Evolutionary conservation across 2,888 invertebrate genomes (phyloP), one percentile per base, ranked within the genome.

Genomic region (Drosophila monieri): DNA sequence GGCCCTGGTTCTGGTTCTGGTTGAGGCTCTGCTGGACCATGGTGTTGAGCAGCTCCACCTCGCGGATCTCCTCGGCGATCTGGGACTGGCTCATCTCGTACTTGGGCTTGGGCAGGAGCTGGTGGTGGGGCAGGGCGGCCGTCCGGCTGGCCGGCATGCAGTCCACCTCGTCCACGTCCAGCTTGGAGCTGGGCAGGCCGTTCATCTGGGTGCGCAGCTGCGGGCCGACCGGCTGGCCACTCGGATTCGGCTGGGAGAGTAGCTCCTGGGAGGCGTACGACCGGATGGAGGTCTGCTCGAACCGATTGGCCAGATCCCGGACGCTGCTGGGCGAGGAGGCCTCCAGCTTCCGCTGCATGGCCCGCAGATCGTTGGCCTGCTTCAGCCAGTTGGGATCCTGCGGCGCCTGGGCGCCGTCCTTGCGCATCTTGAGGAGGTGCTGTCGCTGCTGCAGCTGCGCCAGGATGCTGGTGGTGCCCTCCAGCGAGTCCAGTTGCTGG

Each of bases 291-390:
- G 52, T 57, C 48, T 71, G 72, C 62, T 97, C 97, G 90, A 97
- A 97, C 86, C 95, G 94, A 0, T 96, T 96, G 0, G 97, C 96
- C 87, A 97, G 93, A 90, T 96, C 96, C 90, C 94, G 94, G 0
- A 97, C 97, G 37, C 84, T 85, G 67, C 80, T 86, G 1, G 85
- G 77, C 32, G 87, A 78, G 10, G 78, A 77, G 5, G 76, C 76
- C 47, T 89, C 88, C 43, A 77, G 78, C 15, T 78, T 69, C 43
- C 78, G 78, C 48, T 86, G 86, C 49, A 74, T 71, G 69, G 92
- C 92, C 79, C 93, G 91, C 60, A 94, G 90, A 59, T 94, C 94
- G 6, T 93, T 95, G 92, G 96, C 96, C 90, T 96, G 70, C 23
- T 69, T 94, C 12, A 97, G 90, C 95, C 96, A 96, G 10, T 62